These are phyloP conservation scores for Camponotus floridanus DNA, from an alignment of 1,140 invertebrate species.

Conservation along the genomic window DNA sequence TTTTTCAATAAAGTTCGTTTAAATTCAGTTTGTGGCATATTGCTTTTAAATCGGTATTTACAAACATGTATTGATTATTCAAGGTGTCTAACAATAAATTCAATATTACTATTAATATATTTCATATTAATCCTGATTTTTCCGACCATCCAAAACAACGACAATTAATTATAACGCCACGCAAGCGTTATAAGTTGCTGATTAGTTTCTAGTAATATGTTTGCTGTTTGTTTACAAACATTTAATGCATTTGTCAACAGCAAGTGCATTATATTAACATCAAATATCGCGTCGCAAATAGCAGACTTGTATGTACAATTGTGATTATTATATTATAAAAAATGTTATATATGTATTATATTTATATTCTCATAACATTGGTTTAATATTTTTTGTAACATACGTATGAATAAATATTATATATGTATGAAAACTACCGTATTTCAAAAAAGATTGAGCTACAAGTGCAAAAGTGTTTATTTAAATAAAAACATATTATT, in stretches of 20 bases:
- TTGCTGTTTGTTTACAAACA: neutral
- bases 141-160: no score
- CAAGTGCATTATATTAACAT: neutral
- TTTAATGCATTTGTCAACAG: neutral
- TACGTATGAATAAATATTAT: neutral
- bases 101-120: neutral
- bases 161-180: neutral
- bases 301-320: neutral
- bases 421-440: neutral
- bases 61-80: constrained; percentile 7
- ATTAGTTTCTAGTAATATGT: neutral
- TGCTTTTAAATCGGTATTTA: constrained; percentile 28
- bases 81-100: neutral
- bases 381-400: constrained; percentile 13
- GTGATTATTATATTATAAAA: neutral
- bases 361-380: neutral
- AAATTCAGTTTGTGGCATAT: constrained; percentile 30
- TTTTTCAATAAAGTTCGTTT: constrained; percentile 27
- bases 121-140: neutral
- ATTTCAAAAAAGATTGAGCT: constrained; percentile 12
- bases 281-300: neutral
- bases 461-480: neutral
- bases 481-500: neutral
- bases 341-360: constrained; percentile 3
- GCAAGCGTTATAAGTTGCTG: neutral